A percentile compares a stretch with the other conserved stretches of the same genome.
Evolutionary conservation across 2,113 vertebrate genomes (phyloP).

Genomic region (Cichladusa arquata): DNA sequence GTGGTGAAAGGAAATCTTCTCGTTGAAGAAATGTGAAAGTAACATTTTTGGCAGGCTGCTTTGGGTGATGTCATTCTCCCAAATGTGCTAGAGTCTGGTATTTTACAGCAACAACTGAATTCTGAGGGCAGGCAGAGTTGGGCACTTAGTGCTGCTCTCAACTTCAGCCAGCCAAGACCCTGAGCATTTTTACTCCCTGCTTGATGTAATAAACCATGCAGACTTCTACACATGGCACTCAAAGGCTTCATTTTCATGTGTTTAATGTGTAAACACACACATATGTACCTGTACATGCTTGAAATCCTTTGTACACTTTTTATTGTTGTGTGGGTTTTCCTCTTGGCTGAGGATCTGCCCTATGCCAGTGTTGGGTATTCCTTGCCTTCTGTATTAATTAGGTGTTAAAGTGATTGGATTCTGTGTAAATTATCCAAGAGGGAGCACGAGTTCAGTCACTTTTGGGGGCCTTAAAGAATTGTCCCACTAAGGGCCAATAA

Average conservation of each 20-base stretch:
- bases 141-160: slow-evolving; percentile 46
- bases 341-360: neutral
- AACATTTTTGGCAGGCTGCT: slow-evolving; percentile 66
- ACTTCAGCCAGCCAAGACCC: slow-evolving; percentile 36
- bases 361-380: neutral
- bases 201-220: neutral
- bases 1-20: slow-evolving; percentile 64
- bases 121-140: slow-evolving; percentile 45
- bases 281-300: rapidly evolving
- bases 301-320: neutral
- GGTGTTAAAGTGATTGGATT: neutral
- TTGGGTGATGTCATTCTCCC: slow-evolving; percentile 67
- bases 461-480: neutral
- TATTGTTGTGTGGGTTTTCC: neutral
- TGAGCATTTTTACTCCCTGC: slow-evolving; percentile 12
- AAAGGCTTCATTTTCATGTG: neutral
- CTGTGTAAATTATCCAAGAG: neutral
- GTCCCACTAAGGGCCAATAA: neutral
- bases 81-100: slow-evolving; percentile 68
- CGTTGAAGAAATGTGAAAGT: slow-evolving; percentile 69
- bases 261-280: neutral
- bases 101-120: slow-evolving; percentile 64
- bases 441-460: neutral
- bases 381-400: neutral
- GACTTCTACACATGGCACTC: neutral